A percentile compares a stretch with the other conserved stretches of the same genome.
Conservation (phyloP, 2,888 invertebrate genomes). For the Campoletis raptor region DNA sequence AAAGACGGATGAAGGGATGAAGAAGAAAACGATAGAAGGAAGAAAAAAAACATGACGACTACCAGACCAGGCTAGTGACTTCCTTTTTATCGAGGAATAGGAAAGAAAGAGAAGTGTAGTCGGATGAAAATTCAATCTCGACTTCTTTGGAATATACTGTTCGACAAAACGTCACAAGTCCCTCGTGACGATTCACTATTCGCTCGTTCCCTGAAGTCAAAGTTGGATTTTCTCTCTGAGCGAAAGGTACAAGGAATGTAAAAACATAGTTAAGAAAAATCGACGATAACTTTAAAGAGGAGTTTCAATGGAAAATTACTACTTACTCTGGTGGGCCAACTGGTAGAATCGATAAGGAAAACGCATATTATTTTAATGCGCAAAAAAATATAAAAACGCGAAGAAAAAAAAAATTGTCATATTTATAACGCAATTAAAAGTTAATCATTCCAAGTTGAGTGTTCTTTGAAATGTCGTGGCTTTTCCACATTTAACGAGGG, state of each 20-base stretch:
- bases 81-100: constrained; percentile 32
- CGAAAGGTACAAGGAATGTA: background rate
- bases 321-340: background rate
- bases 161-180: constrained; percentile 28
- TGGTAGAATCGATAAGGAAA: background rate
- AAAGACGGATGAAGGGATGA: background rate
- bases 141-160: constrained; percentile 35
- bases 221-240: constrained; percentile 4
- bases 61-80: constrained; percentile 10
- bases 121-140: constrained; percentile 59
- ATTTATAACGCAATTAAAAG: background rate
- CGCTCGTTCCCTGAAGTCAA: constrained; percentile 2
- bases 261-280: constrained; percentile 10
- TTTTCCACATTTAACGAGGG: background rate
- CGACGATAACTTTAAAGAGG: background rate
- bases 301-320: background rate
- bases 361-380: background rate
- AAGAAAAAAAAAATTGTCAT: background rate
- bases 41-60: background rate
- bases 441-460: background rate
- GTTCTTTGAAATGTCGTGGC: constrained; percentile 14
- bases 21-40: background rate
- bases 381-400: background rate
- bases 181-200: constrained; percentile 19
- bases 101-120: constrained; percentile 7